phyloP scores from a whole-genome alignment of 2,113 vertebrate genomes.

The Gallinago undulata region DNA sequence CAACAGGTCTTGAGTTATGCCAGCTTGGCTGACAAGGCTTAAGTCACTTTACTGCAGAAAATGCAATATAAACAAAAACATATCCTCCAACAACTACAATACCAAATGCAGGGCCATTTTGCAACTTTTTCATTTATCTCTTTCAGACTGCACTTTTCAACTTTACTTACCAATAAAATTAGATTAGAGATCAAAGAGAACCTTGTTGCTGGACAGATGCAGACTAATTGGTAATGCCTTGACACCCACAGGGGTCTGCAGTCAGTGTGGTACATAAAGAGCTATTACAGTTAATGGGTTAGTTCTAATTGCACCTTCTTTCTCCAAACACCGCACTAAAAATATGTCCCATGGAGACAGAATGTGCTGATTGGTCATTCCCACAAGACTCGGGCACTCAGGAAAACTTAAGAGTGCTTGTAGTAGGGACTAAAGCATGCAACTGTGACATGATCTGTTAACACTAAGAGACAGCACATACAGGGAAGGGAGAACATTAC shows the following conservation, averaged over 20 bases:
- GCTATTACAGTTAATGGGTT: slow-evolving; percentile 62
- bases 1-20: slow-evolving; percentile 4
- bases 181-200: slow-evolving; percentile 28
- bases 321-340: slow-evolving; percentile 16
- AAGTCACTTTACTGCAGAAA: slow-evolving; percentile 1
- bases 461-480: neutral
- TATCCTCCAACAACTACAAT: neutral
- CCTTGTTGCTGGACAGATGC: slow-evolving; percentile 30
- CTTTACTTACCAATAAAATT: slow-evolving; percentile 29
- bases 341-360: slow-evolving; percentile 27
- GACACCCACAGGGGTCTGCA: neutral
- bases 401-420: slow-evolving; percentile 11
- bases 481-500: neutral
- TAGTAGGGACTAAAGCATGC: neutral
- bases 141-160: neutral
- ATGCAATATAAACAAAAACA: neutral
- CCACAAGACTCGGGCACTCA: neutral
- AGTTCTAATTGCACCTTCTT: slow-evolving; percentile 60
- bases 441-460: neutral
- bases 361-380: slow-evolving; percentile 46
- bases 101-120: neutral
- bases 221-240: slow-evolving; percentile 11
- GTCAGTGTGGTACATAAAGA: slow-evolving; percentile 19
- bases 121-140: neutral
- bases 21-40: neutral